Conservation (phyloP, 2,888 invertebrate species). For the Bembecia ichneumoniformis region DNA sequence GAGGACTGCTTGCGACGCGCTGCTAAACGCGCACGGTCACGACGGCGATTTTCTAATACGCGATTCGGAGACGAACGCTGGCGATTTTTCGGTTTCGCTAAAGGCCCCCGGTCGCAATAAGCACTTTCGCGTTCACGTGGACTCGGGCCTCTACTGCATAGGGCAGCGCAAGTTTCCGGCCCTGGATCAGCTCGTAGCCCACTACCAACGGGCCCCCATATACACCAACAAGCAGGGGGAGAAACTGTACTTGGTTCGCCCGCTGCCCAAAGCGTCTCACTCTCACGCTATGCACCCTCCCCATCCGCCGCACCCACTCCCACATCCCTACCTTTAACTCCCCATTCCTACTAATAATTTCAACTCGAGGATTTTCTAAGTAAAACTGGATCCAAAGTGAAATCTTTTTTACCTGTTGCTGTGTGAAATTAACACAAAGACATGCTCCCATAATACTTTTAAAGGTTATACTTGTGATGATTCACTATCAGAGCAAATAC, state of each 20-base stretch:
- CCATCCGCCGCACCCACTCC: constrained; percentile 5
- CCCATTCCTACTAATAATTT: constrained; percentile 1
- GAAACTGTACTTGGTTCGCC: constrained; percentile 95
- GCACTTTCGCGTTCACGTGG: constrained; percentile 98
- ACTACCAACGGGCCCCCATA: constrained; percentile 99
- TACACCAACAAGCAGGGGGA: constrained; percentile 98
- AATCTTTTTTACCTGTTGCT: no score
- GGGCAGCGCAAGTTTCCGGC: constrained; percentile 98
- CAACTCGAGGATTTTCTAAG: background rate
- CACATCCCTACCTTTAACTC: background rate
- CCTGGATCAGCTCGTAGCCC: constrained; percentile 96
- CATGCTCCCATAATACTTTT: no score
- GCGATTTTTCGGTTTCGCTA: constrained; percentile 97
- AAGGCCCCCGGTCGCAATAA: constrained; percentile 98
- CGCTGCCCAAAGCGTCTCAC: constrained; percentile 76
- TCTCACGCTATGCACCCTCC: constrained; percentile 36
- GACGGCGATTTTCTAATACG: constrained; percentile 99
- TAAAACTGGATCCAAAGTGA: background rate
- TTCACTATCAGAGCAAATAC: no score
- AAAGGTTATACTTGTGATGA: no score
- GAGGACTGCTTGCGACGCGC: constrained; percentile 94
- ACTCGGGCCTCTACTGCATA: constrained; percentile 93
- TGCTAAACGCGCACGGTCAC: constrained; percentile 94
- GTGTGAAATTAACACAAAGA: no score
- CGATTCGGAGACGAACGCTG: constrained; percentile 99